phyloP scores from a whole-genome alignment of 2,113 vertebrate species.

The Hipposideros armiger region DNA sequence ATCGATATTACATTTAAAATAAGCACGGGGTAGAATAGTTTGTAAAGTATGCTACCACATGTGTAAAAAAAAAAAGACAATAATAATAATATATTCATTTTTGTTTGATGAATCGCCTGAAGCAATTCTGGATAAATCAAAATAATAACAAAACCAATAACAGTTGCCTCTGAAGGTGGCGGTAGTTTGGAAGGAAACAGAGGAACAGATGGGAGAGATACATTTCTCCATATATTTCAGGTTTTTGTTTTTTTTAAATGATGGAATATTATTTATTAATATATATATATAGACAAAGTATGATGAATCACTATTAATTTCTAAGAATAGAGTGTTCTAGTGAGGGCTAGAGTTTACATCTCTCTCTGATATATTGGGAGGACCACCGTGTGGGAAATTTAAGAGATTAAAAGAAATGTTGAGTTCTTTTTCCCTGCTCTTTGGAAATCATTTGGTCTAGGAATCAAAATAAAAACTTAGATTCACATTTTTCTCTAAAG shows the following conservation, averaged over 20 bases:
- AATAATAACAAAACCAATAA: not conserved
- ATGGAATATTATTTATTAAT: not conserved
- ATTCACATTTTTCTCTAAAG: slow-evolving; percentile 8
- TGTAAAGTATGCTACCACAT: not conserved
- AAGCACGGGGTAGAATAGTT: not conserved
- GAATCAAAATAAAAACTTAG: not conserved
- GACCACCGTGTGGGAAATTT: not conserved
- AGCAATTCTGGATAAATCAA: not conserved
- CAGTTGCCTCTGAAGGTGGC: not conserved
- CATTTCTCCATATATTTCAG: not conserved
- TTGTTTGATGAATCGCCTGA: not conserved
- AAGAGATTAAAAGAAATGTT: not conserved
- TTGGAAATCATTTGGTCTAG: not conserved
- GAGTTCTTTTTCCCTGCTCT: not conserved
- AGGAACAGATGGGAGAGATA: not conserved
- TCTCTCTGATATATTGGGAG: not conserved
- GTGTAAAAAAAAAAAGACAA: too few species aligned
- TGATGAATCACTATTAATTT: slow-evolving; percentile 18
- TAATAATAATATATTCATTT: not conserved
- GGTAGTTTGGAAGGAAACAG: not conserved
- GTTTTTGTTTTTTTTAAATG: not conserved
- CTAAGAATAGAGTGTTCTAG: not conserved
- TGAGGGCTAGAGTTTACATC: not conserved
- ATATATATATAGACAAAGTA: not conserved
- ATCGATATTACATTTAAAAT: not conserved